A percentile compares a stretch with the other conserved stretches of the same genome.
Evolutionary conservation across 2,888 invertebrate species (phyloP).

Genomic region (Bhutanitis thaidina): DNA sequence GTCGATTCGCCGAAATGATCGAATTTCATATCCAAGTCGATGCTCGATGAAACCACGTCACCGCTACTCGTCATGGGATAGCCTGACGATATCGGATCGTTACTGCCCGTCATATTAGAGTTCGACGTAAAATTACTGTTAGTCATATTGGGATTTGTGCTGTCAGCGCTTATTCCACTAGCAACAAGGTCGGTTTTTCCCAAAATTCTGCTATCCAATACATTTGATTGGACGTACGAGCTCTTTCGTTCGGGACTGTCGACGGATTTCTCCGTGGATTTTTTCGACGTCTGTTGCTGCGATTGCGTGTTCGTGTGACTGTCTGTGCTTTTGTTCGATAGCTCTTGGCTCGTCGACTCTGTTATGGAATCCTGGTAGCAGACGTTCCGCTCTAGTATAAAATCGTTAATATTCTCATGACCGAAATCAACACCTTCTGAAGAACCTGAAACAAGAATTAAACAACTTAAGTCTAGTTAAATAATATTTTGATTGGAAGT

Average conservation of each 20-base stretch:
- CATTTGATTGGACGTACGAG: constrained; percentile 59
- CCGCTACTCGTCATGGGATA: constrained; percentile 71
- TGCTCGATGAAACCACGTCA: constrained; percentile 57
- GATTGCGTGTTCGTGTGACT: constrained; percentile 46
- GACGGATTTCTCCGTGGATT: constrained; percentile 53
- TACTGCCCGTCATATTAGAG: constrained; percentile 67
- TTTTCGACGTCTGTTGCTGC: constrained; percentile 53
- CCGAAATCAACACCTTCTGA: constrained; percentile 64
- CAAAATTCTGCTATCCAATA: constrained; percentile 56
- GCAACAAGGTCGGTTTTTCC: constrained; percentile 50
- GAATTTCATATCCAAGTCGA: constrained; percentile 81
- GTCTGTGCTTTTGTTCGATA: constrained; percentile 59
- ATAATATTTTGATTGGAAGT: too few relatives aligned
- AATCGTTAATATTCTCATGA: constrained; percentile 69
- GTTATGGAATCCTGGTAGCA: constrained; percentile 74
- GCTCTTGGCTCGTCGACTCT: constrained; percentile 66
- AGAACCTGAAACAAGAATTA: constrained; percentile 44
- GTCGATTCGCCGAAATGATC: constrained; percentile 81
- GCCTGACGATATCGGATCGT: constrained; percentile 56
- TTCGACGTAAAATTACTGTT: constrained; percentile 68
- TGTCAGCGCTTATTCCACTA: constrained; percentile 61
- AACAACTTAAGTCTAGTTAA: too few relatives aligned
- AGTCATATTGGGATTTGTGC: constrained; percentile 65
- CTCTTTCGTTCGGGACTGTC: constrained; percentile 66
- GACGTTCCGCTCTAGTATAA: constrained; percentile 68